These are phyloP conservation scores for Tylochromis polylepis DNA, from an alignment of 2,113 vertebrate species.

Conservation along the genomic window DNA sequence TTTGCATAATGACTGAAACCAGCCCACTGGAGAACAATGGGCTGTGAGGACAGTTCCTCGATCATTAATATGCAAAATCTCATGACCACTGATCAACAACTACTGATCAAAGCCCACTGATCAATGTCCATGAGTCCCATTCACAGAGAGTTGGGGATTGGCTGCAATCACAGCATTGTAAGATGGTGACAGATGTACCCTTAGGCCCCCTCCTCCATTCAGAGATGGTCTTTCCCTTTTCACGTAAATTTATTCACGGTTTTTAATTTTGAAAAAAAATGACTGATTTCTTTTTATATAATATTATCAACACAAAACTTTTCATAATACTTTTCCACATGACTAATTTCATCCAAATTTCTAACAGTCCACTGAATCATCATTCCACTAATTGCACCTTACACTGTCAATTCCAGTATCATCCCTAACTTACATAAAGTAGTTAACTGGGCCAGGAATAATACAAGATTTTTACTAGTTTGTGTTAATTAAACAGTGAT, in stretches of 20 bases:
- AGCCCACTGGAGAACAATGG: too few species aligned
- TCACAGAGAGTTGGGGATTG: too few species aligned
- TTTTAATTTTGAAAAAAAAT: background rate
- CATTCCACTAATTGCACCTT: background rate
- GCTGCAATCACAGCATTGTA: too few species aligned
- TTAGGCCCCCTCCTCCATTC: too few species aligned
- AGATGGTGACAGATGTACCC: too few species aligned
- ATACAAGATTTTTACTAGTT: background rate
- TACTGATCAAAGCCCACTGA: too few species aligned
- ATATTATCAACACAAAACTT: background rate
- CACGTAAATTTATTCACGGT: background rate
- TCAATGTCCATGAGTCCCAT: too few species aligned
- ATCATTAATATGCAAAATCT: too few species aligned
- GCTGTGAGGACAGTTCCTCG: too few species aligned
- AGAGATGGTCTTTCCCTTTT: too few species aligned
- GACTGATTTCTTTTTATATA: background rate
- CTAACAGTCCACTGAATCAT: background rate
- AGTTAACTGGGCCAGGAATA: background rate
- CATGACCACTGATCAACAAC: too few species aligned
- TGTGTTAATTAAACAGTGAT: background rate
- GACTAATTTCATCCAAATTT: fast-evolving
- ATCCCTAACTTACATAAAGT: background rate
- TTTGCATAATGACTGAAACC: too few species aligned
- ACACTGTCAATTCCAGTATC: background rate
- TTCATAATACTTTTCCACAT: background rate